Conservation (phyloP, 2,797 vertebrate species). For the Helicolenus hilgendorfi region DNA sequence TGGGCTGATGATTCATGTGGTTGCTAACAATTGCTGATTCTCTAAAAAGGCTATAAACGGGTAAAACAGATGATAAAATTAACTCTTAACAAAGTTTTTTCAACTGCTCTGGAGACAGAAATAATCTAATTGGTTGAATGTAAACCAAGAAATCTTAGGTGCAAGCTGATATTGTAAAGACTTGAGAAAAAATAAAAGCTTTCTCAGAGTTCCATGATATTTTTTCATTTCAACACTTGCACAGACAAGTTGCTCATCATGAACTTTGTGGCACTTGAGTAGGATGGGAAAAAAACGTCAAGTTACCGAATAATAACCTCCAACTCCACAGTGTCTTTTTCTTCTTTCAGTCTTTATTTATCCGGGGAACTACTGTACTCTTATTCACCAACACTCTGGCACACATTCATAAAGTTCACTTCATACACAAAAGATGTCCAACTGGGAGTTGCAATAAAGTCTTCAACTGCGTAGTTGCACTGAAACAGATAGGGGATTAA, state of each 20-base stretch:
- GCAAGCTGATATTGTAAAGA: not conserved
- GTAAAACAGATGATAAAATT: not conserved
- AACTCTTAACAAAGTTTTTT: not conserved
- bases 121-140: not conserved
- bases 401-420: constrained; percentile 54
- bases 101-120: not conserved
- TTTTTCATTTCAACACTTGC: not conserved
- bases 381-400: constrained; percentile 28
- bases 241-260: not conserved
- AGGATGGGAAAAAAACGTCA: not conserved
- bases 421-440: constrained; percentile 36
- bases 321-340: constrained; percentile 9
- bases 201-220: not conserved
- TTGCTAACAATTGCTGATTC: not conserved
- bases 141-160: not conserved
- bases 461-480: constrained; percentile 22
- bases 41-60: not conserved
- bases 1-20: not conserved
- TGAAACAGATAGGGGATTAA: not conserved
- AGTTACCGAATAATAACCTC: constrained; percentile 30
- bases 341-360: constrained; percentile 37
- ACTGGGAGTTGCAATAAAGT: constrained; percentile 27
- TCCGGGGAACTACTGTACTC: constrained; percentile 27
- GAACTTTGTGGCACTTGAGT: not conserved
- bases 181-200: not conserved